Conservation (phyloP, 2,113 vertebrate genomes). For the Polypterus senegalus region DNA sequence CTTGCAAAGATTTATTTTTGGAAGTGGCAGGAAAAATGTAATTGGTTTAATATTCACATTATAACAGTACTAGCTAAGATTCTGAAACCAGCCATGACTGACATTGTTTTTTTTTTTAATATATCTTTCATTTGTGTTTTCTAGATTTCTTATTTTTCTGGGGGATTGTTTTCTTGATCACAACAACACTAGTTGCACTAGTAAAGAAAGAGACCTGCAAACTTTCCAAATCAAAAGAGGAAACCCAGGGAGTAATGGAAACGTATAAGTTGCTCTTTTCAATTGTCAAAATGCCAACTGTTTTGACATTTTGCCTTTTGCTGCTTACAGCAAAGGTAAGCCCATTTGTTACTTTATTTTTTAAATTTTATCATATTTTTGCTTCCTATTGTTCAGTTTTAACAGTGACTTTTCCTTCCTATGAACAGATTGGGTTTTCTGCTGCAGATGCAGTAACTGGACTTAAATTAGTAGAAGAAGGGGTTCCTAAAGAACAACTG, state of each 20-base stretch:
- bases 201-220: slow-evolving; percentile 73
- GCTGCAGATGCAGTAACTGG: slow-evolving; percentile 92
- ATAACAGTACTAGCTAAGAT: neutral
- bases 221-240: slow-evolving; percentile 51
- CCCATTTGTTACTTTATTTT: neutral
- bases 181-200: slow-evolving; percentile 83
- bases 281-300: slow-evolving; percentile 86
- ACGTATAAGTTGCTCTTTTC: slow-evolving; percentile 79
- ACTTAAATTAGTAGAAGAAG: slow-evolving; percentile 87
- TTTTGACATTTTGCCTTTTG: slow-evolving; percentile 78
- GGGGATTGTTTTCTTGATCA: slow-evolving; percentile 82
- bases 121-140: slow-evolving; percentile 6
- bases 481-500: slow-evolving; percentile 89
- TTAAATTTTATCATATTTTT: neutral
- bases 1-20: too few relatives aligned
- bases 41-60: neutral
- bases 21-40: neutral
- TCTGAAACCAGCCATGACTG: too few relatives aligned
- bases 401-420: too few relatives aligned
- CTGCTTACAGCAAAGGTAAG: slow-evolving; percentile 90
- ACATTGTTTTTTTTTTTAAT: neutral
- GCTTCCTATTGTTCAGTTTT: too few relatives aligned
- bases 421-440: slow-evolving; percentile 81
- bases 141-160: slow-evolving; percentile 94
- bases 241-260: slow-evolving; percentile 79